These are phyloP conservation scores for Melanotus villosus DNA, from an alignment of 2,888 invertebrate species.

Conservation along the genomic window DNA sequence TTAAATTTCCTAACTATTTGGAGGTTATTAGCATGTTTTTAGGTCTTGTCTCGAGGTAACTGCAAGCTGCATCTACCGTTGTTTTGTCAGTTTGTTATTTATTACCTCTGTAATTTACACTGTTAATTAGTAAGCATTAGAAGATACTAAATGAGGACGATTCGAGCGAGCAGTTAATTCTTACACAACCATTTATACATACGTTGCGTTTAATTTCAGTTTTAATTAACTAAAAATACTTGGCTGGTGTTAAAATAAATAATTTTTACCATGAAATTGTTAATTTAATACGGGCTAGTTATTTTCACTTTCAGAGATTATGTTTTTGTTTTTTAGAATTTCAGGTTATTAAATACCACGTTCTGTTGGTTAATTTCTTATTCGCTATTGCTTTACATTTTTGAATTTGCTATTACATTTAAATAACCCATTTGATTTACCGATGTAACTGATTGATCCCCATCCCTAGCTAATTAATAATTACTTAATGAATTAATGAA, in stretches of 20 bases:
- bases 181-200: not conserved
- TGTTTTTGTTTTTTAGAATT: no score
- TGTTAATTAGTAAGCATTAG: constrained; percentile 34
- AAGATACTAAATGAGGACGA: constrained; percentile 28
- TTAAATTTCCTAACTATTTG: not conserved
- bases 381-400: no score
- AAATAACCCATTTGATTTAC: no score
- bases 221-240: not conserved
- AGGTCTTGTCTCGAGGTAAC: constrained; percentile 3
- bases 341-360: no score
- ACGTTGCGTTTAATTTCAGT: not conserved
- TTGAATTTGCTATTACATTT: no score
- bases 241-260: not conserved
- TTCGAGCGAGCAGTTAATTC: constrained; percentile 1
- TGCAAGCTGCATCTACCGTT: constrained; percentile 27
- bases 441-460: no score
- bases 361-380: no score
- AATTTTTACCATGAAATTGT: not conserved
- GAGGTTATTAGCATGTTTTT: constrained; percentile 22
- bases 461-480: no score
- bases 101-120: constrained; percentile 25
- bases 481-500: no score
- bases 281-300: no score
- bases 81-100: constrained; percentile 27
- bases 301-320: no score